Conservation (phyloP, 2,113 vertebrate genomes). For the Platysteira castanea region DNA sequence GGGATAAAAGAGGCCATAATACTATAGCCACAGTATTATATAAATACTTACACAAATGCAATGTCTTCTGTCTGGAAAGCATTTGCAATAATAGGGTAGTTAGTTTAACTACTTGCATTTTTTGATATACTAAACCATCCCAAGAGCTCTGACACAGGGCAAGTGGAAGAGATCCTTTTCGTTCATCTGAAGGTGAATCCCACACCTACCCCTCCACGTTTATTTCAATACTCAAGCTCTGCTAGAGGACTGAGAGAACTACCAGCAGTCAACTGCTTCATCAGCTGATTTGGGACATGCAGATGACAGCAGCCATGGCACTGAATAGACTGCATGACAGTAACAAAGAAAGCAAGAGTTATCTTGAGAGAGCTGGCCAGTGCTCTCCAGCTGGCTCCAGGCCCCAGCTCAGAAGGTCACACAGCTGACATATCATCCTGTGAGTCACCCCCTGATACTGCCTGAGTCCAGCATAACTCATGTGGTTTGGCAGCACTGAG, state of each 20-base stretch:
- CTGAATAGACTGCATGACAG: neutral
- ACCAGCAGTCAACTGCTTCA: neutral
- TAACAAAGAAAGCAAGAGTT: neutral
- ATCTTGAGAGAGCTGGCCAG: neutral
- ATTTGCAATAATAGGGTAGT: neutral
- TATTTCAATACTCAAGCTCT: neutral
- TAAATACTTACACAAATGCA: neutral
- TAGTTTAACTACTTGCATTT: neutral
- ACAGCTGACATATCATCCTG: neutral
- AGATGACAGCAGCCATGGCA: neutral
- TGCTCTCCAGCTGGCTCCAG: neutral
- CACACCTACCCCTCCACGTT: too few species aligned
- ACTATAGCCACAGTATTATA: neutral
- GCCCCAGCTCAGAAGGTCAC: constrained; percentile 19
- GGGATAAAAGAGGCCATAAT: neutral
- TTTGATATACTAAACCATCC: neutral
- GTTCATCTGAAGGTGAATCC: neutral
- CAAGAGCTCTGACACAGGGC: neutral
- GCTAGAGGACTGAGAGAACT: neutral
- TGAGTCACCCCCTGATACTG: neutral
- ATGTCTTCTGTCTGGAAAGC: neutral
- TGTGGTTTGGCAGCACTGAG: neutral
- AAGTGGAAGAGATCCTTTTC: neutral
- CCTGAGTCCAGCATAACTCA: neutral
- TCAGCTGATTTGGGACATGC: neutral